phyloP scores from a whole-genome alignment of 2,113 vertebrate species.

The rat (Rattus norvegicus) region DNA sequence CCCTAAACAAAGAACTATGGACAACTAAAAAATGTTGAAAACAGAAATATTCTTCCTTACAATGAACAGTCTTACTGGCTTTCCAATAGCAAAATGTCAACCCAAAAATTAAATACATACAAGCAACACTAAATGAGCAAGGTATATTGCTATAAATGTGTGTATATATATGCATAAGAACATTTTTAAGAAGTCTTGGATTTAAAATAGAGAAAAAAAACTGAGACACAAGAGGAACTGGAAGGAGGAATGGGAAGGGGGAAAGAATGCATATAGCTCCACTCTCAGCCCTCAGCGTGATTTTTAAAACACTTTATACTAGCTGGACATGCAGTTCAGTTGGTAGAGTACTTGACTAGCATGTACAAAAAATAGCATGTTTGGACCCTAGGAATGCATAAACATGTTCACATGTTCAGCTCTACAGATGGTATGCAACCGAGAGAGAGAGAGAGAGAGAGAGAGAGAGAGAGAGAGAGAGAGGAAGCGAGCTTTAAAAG shows the following conservation, averaged over 20 bases:
- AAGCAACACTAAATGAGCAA: neutral
- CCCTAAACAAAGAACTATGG: neutral
- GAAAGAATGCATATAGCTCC: neutral
- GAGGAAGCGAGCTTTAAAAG: neutral
- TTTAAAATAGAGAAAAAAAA: neutral
- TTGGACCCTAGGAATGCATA: neutral
- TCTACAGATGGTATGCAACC: too few relatives aligned
- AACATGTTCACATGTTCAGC: too few relatives aligned
- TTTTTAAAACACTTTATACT: neutral
- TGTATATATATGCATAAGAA: neutral
- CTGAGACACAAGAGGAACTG: neutral
- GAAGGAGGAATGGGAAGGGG: neutral
- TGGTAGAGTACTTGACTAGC: neutral
- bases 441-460: too few relatives aligned
- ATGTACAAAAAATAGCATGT: too few relatives aligned
- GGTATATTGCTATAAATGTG: neutral
- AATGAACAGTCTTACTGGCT: neutral
- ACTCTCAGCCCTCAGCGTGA: neutral
- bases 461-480: too few relatives aligned
- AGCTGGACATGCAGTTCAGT: neutral
- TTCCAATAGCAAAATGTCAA: neutral
- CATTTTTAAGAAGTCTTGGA: neutral
- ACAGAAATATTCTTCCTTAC: neutral
- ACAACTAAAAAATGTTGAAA: neutral
- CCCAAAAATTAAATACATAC: neutral